Evolutionary conservation across 2,113 vertebrate genomes (phyloP), one percentile per base, ranked within the genome.

Genomic region (Cololabis saira): DNA sequence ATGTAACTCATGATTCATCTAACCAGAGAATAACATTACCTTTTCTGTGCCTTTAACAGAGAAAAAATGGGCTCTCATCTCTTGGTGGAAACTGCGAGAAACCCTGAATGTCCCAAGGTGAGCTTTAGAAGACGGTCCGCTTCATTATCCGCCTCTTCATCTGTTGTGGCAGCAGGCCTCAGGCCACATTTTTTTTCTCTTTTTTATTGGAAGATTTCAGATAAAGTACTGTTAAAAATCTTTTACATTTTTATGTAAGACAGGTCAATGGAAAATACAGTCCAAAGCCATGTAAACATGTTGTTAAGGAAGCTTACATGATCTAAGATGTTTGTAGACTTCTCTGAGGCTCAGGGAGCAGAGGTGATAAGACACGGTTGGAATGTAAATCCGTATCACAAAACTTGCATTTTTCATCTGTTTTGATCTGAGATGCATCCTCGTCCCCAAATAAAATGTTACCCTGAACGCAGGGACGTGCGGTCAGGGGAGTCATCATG

Each of bases 21-120:
- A 59, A 19, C 37, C 61, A 50, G 30, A 73, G 65, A 69, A 69
- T 72, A 61, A 79, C 60, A 51, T 64, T 10, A 22, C 60, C 16
- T 40, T n/a, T 8, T 68, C 33, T 43, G 54, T 76, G 81, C 24
- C 66, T 37, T 87, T 30, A 83, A 54, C 86, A 99, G 97, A 88
- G 96, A 98, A 82, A 95, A 91, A 92, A 95, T 99, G 95, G 96
- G 96, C 58, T 96, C 95, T 58, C 90, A 95, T 74, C 90, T 98
- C 64, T 87, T 99, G 93, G 95, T 98, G 78, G 96, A 99, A 90
- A 98, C 96, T 11, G 92, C 96, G 74, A 95, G 96, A 89, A 95
- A 97, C 86, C 92, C 94, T 4, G 89, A 83, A 48, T 97, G 96
- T 89, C 95, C 96, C 9, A 99, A 98, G 92, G 97, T 98, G 85